phyloP scores from a whole-genome alignment of 1,140 invertebrate species.

The Dreissena rostriformis region DNA sequence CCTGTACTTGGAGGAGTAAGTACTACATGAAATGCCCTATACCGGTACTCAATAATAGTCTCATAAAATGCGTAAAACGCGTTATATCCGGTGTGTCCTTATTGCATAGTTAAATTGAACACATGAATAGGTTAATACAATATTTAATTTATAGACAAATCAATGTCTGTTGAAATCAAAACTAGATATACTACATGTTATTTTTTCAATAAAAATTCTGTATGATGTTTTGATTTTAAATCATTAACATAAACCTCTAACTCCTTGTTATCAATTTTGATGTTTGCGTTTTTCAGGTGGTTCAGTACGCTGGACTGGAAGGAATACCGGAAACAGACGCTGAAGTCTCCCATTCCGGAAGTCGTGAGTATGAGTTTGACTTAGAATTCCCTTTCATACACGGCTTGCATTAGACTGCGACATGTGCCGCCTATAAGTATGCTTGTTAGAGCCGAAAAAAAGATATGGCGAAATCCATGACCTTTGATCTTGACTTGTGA shows the following conservation, averaged over 20 bases:
- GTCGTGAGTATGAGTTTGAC: conserved; percentile 23
- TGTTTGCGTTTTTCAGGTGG: conserved; percentile 28
- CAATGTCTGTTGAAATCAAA: neutral
- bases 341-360: conserved; percentile 31
- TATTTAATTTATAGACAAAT: neutral
- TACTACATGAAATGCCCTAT: neutral
- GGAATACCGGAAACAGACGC: conserved; percentile 21
- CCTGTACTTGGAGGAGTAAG: conserved; percentile 47
- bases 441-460: no score
- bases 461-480: no score
- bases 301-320: conserved; percentile 46
- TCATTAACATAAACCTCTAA: neutral
- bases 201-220: neutral
- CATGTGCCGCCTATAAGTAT: no score
- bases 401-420: no score
- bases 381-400: no score
- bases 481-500: no score
- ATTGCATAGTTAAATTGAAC: no score
- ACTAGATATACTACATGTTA: neutral
- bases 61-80: no score
- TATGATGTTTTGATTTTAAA: no score
- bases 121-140: no score
- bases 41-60: no score
- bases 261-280: neutral
- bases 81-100: no score